Percentiles rank a stretch among this genome's conserved stretches.
phyloP scores from a whole-genome alignment of 2,797 vertebrate species.

The Melanotaenia pygmaea region DNA sequence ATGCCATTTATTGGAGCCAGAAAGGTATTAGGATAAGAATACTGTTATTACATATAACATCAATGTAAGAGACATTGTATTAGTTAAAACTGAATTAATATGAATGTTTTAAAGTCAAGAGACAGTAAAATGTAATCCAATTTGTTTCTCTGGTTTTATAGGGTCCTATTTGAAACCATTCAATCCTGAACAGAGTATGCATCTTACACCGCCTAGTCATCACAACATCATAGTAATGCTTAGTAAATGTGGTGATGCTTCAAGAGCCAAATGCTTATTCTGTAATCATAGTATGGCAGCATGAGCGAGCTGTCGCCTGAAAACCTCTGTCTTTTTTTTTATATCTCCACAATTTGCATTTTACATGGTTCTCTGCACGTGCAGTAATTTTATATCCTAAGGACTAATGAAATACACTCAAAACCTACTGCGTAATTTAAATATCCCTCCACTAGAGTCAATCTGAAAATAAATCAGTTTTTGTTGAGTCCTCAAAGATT shows the following conservation, averaged over 20 bases:
- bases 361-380: conserved; percentile 32
- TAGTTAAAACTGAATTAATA: conserved; percentile 23
- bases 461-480: conserved; percentile 51
- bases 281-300: conserved; percentile 33
- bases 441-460: conserved; percentile 24
- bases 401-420: conserved; percentile 26
- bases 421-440: conserved; percentile 52
- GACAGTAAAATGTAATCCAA: neutral
- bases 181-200: conserved; percentile 11
- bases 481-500: conserved; percentile 56
- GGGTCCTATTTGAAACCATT: conserved; percentile 10
- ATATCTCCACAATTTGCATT: conserved; percentile 33
- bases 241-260: conserved; percentile 28
- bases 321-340: conserved; percentile 24
- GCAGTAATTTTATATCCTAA: conserved; percentile 25
- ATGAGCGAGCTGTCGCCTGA: conserved; percentile 34
- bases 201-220: conserved; percentile 30
- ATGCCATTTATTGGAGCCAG: conserved; percentile 1
- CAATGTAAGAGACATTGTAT: conserved; percentile 9
- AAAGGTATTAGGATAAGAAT: conserved; percentile 15
- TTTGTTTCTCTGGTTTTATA: conserved; percentile 16
- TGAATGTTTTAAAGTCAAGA: neutral
- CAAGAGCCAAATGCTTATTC: conserved; percentile 25
- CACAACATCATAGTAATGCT: conserved; percentile 24
- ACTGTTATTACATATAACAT: conserved; percentile 15